Evolutionary conservation across 92 coral and sea anemone genomes (phyloP), one percentile per base, ranked within the genome.

Genomic region (Siderastrea radians): DNA sequence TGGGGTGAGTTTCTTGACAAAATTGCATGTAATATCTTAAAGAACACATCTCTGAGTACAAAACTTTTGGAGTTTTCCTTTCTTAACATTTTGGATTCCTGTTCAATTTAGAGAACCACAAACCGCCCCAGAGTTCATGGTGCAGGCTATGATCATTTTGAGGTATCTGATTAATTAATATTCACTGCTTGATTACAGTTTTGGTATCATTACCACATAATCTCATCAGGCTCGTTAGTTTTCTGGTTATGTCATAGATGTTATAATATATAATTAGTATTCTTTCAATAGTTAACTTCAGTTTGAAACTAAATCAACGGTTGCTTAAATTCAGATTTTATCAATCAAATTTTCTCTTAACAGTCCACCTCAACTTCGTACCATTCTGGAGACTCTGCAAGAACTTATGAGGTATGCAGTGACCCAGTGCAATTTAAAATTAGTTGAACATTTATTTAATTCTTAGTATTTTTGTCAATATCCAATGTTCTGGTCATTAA

Each of bases 51-150:
- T 3, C 10, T 65, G 46, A 19, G 47, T 65, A 38, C 5, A 5
- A 19, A 2, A 14, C 46, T 65, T 7, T 5, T 26, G 43, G 70
- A 19, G 70, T 2, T 16, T 68, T 2, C 4, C 13, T 9, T 9
- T 7, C 0, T 5, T 52, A 17, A 19, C 64, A 52, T 45, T 1
- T 59, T 71, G 12, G n/a, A 4, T 17, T 50, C n/a, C 15, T 86
- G 49, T 80, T 87, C 15, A 43, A 59, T 79, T 85, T 82, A 92
- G 95, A 92, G 90, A 84, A 67, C 90, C 52, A 50, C 85, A 51
- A 84, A 38, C 16, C 87, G 88, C 49, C 68, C 83, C 69, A 85
- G 88, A 49, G 68, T 92, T 53, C 81, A 92, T 43, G 83, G 89
- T 13, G 13, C 87, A 73, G 78, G 74, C 50, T 48, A 84, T 80